Evolutionary conservation across 2,797 vertebrate species (phyloP), one percentile per base, ranked within the genome.

Genomic region (Novumbra hubbsi): DNA sequence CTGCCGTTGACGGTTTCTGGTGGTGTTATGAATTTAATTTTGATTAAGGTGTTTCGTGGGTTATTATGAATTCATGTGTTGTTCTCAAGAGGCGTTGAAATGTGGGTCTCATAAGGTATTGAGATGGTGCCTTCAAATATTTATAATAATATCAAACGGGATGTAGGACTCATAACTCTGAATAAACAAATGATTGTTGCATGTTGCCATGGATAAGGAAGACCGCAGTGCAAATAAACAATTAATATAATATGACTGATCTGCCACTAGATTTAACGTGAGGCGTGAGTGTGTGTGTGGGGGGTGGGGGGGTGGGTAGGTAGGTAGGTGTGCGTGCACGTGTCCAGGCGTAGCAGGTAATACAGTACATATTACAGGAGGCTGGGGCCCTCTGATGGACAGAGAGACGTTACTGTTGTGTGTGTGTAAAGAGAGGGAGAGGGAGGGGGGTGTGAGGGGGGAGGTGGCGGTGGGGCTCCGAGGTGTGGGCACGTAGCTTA

Each of bases 401-500:
- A 79, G 79, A 85, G 77, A 84, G 73, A 82, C 81, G 75, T 80
- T 78, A 76, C 62, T 73, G 75, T 62, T 62, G 57, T 62, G 57
- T 24, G n/a, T 15, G 49, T 15, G 49, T 24, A 62, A 62, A 62
- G 57, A 62, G n/a, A 15, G 72, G 68, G 63, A 45, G 65, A 34
- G 16, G 60, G 45, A 64, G 68, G 17, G 17, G 34, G 78, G 48
- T 19, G 49, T 52, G 67, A 45, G 38, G 15, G 80, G 85, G 82
- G 85, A 82, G 84, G 82, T 80, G 83, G 88, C 80, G 83, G 84
- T 90, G 87, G 93, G 92, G 95, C 95, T 93, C 94, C 95, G 94
- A 94, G 92, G 93, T 93, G 88, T 85, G 91, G 94, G 94, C 94
- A 89, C 86, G 93, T 95, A 94, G 96, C 91, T 96, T 95, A 95